These are phyloP conservation scores for Eurytoma adleriae DNA, from an alignment of 2,888 invertebrate genomes.

Conservation along the genomic window DNA sequence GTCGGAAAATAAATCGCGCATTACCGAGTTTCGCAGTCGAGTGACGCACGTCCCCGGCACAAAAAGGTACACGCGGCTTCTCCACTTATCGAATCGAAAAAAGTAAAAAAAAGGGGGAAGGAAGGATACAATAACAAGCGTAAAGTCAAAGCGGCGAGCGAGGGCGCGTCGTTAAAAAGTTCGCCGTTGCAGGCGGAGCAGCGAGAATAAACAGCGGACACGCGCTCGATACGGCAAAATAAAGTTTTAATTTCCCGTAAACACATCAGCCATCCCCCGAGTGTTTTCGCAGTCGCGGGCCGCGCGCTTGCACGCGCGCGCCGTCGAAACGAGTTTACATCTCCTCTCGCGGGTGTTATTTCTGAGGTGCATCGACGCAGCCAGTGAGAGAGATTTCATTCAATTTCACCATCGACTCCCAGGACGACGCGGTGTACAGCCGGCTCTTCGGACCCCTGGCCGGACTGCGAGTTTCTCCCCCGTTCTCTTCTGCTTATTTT, in stretches of 20 bases:
- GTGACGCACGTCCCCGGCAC: neutral
- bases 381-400: constrained; percentile 50
- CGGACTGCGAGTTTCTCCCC: neutral
- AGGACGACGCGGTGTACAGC: neutral
- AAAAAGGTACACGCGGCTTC: neutral
- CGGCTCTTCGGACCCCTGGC: too few relatives aligned
- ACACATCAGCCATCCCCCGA: constrained; percentile 11
- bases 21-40: neutral
- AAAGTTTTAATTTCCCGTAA: constrained; percentile 52
- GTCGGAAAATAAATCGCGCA: too few relatives aligned
- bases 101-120: too few relatives aligned
- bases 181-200: constrained; percentile 2
- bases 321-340: constrained; percentile 28
- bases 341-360: constrained; percentile 37
- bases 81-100: too few relatives aligned
- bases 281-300: neutral
- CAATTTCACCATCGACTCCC: constrained; percentile 40
- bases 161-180: constrained; percentile 28
- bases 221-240: constrained; percentile 35
- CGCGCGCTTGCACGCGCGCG: neutral
- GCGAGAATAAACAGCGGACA: neutral
- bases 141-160: neutral
- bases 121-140: too few relatives aligned
- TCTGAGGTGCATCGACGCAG: constrained; percentile 1
- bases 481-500: neutral